Evolutionary conservation across 1,140 invertebrate species (phyloP).

Genomic region (Papilio polyxenes): DNA sequence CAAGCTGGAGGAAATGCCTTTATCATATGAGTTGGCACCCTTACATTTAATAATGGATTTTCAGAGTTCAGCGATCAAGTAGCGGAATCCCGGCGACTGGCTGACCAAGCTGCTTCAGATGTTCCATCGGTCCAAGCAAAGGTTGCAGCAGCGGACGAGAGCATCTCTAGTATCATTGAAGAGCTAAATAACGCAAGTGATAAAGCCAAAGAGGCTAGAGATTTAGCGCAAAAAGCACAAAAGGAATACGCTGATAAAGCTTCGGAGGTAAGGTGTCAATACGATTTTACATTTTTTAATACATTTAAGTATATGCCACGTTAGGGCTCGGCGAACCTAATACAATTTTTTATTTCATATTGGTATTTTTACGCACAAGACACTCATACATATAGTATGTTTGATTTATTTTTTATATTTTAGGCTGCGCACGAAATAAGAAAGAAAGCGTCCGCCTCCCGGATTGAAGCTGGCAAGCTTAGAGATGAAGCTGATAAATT

Average conservation of each 20-base stretch:
- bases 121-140: slow-evolving; percentile 87
- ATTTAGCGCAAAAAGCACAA: slow-evolving; percentile 89
- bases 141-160: slow-evolving; percentile 78
- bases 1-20: background rate
- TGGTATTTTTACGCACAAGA: slow-evolving; percentile 6
- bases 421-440: slow-evolving; percentile 88
- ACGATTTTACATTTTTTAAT: background rate
- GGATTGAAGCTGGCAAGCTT: slow-evolving; percentile 86
- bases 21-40: too few species aligned
- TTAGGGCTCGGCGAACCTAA: too few species aligned
- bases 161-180: slow-evolving; percentile 84
- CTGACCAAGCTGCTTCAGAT: slow-evolving; percentile 86
- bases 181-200: slow-evolving; percentile 87
- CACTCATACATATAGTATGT: background rate
- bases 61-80: slow-evolving; percentile 95
- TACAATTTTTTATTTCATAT: background rate
- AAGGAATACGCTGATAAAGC: slow-evolving; percentile 86
- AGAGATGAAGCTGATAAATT: slow-evolving; percentile 89
- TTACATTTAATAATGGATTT: slow-evolving; percentile 40
- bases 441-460: slow-evolving; percentile 88
- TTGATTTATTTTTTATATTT: slow-evolving; percentile 40
- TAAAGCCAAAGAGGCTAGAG: slow-evolving; percentile 88
- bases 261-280: slow-evolving; percentile 82
- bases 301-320: too few species aligned
- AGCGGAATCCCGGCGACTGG: slow-evolving; percentile 87